Base-by-base conservation (phyloP, 2,888 invertebrate species). In the Strigamia transsilvanica region DNA sequence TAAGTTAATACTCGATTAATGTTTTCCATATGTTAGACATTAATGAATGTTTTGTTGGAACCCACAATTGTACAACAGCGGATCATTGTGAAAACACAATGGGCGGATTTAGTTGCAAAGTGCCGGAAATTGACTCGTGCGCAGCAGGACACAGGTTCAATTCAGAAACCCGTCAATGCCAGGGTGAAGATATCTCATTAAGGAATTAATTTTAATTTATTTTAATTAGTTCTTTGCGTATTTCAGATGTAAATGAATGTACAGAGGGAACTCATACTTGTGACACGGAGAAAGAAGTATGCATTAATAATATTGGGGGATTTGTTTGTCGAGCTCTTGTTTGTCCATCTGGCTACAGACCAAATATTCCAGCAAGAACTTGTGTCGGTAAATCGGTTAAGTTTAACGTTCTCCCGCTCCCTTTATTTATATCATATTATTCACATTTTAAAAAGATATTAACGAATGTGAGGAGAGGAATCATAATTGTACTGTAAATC, bases 71-170 rank as follows among this genome's bases (percentile, higher is more conserved):
- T 85, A 88, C 91, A 4, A 89, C 92, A 0, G 91, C 92, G 0
- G 95, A 96, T 87, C 90, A 96, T n/a, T 96, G 96, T 85, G 96
- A 96, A 87, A 96, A 96, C 86, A 95, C 95, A 0, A 91, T 94
- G 13, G 96, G 98, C 0, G 95, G 96, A 0, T 97, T 91, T 87
- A 91, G 93, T 32, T 98, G 98, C 87, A 66, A 27, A 51, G 3
- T 80, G 9, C 92, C 95, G 56, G 90, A 97, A 78, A 92, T 93
- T 51, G 91, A 93, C 7, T 94, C 95, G 0, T 99, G 99, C 87
- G 99, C 99, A 0, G 99, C 99, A 0, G 99, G 99, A 0, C 99
- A 99, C 87, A 97, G 97, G 0, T 89, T 98, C 32, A 97, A 98
- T 86, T 94, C 94, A 5, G 92, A 93, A 23, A 94, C 94, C 2